Evolutionary conservation across 2,888 invertebrate genomes (phyloP).

Genomic region (Taenaris catops): DNA sequence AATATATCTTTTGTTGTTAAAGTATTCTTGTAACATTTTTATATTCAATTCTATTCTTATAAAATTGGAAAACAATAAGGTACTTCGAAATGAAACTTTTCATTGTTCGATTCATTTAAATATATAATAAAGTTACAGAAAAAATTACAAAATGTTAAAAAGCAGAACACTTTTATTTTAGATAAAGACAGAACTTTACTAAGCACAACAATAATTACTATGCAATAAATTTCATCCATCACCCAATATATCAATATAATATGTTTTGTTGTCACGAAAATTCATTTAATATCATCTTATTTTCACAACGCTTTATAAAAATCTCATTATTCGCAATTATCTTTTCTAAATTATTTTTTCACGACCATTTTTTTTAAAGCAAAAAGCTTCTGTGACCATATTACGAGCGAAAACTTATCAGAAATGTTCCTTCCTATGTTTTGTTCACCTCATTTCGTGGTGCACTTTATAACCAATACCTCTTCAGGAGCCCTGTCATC

Average conservation of each 20-base stretch:
- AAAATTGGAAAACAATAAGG: too few species aligned
- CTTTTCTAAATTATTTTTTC: conserved; percentile 28
- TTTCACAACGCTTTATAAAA: conserved; percentile 71
- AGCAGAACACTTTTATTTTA: too few species aligned
- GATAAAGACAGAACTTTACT: too few species aligned
- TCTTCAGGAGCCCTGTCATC: conserved; percentile 75
- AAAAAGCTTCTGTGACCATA: conserved; percentile 37
- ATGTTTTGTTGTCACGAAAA: conserved; percentile 43
- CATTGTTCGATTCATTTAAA: too few species aligned
- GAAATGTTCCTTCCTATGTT: conserved; percentile 34
- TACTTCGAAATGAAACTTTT: too few species aligned
- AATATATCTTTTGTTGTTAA: too few species aligned
- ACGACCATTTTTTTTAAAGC: conserved; percentile 27
- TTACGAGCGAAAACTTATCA: conserved; percentile 47
- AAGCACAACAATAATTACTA: too few species aligned
- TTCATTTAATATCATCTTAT: conserved; percentile 37
- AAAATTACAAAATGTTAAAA: too few species aligned
- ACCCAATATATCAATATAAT: conserved; percentile 3
- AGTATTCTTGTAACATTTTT: too few species aligned
- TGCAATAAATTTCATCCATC: conserved; percentile 8
- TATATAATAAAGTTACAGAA: too few species aligned
- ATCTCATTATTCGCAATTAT: conserved; percentile 20
- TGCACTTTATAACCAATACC: conserved; percentile 62
- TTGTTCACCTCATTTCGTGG: conserved; percentile 57
- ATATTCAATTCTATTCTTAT: too few species aligned